These are phyloP conservation scores for Sapayoa aenigma DNA, from an alignment of 2,113 vertebrate genomes.

Conservation along the genomic window DNA sequence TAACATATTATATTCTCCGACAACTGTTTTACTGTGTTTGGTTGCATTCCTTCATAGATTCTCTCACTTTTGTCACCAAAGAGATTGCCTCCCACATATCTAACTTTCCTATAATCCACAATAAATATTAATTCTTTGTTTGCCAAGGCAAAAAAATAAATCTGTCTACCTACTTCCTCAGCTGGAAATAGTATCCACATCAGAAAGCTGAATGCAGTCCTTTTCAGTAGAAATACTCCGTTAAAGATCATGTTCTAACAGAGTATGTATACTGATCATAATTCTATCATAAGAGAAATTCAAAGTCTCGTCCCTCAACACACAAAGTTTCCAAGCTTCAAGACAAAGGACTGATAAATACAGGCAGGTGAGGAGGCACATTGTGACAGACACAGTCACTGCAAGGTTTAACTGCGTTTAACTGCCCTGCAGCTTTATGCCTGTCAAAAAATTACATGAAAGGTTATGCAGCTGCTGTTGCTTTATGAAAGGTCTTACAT, in stretches of 20 bases:
- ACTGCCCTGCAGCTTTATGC: neutral
- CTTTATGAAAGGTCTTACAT: neutral
- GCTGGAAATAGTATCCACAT: neutral
- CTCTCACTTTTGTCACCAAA: neutral
- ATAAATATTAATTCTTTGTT: neutral
- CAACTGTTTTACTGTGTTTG: neutral
- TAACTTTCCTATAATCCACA: neutral
- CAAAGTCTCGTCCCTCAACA: neutral
- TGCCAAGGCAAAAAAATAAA: neutral
- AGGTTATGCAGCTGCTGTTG: neutral
- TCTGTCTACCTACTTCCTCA: neutral
- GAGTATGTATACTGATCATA: neutral
- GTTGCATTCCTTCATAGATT: neutral
- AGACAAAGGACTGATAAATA: neutral
- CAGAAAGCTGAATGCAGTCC: neutral
- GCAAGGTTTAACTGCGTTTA: neutral
- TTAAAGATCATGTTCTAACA: neutral
- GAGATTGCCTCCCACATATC: neutral
- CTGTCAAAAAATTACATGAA: neutral
- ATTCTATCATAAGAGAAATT: neutral
- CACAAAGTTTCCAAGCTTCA: neutral
- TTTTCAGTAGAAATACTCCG: neutral
- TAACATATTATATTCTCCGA: neutral
- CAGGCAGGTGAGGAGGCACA: neutral
- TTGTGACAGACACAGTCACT: accelerated